A percentile compares a stretch with the other conserved stretches of the same genome.
Conservation (phyloP, 2,888 invertebrate genomes). For the Mycalesis mineus region DNA sequence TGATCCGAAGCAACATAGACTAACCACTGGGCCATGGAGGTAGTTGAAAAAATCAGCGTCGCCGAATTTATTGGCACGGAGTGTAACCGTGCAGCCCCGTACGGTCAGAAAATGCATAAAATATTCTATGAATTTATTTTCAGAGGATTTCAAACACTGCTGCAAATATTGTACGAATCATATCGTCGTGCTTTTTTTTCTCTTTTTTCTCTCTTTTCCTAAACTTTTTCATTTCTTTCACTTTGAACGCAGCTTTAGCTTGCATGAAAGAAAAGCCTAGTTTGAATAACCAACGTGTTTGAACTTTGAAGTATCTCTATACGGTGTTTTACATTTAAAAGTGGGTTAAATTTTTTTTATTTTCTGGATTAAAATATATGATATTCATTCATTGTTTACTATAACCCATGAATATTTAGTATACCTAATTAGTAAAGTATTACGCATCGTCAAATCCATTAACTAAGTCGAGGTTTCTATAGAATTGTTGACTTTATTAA, state of each 20-base stretch:
- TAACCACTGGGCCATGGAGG: too few species aligned
- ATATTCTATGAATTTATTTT: slow-evolving; percentile 76
- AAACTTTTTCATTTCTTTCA: slow-evolving; percentile 13
- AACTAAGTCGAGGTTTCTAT: too few species aligned
- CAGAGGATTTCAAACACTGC: slow-evolving; percentile 55
- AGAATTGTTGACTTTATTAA: too few species aligned
- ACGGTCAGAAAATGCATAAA: slow-evolving; percentile 76
- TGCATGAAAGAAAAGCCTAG: slow-evolving; percentile 2
- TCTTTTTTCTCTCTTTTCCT: background rate
- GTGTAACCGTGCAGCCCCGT: slow-evolving; percentile 60
- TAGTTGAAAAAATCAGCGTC: background rate
- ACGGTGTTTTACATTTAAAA: background rate
- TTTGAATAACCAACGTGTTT: background rate
- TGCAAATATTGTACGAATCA: slow-evolving; percentile 38
- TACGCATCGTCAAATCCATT: too few species aligned
- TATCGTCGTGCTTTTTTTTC: slow-evolving; percentile 29
- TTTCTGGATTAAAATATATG: too few species aligned
- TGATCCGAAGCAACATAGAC: too few species aligned
- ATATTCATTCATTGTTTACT: too few species aligned
- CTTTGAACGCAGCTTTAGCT: slow-evolving; percentile 4
- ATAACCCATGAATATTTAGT: too few species aligned
- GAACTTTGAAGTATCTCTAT: background rate
- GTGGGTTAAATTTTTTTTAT: too few species aligned
- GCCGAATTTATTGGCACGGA: slow-evolving; percentile 38
- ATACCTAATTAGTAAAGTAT: too few species aligned